Percentiles rank a stretch among this genome's conserved stretches.
Conservation (phyloP, 2,113 vertebrate species). For the Dicentrarchus labrax region DNA sequence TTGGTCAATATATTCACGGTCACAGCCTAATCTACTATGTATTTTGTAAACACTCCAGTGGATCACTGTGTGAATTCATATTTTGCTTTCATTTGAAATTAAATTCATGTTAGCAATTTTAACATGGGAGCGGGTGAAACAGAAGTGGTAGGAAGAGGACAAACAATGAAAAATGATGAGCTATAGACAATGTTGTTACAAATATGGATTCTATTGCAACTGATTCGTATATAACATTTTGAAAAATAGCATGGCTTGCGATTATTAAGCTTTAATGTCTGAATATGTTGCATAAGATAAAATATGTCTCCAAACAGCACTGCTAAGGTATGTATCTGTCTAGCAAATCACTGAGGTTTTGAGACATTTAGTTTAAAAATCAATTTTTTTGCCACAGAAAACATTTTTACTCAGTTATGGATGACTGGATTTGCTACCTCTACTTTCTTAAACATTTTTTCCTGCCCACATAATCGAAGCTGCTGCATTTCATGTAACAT, state of each 20-base stretch:
- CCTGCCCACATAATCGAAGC: background rate
- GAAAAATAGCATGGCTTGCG: background rate
- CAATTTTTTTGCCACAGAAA: background rate
- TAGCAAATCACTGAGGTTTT: background rate
- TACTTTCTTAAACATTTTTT: constrained; percentile 1
- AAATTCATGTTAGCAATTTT: constrained; percentile 1
- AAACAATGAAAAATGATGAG: background rate
- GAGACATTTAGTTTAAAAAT: background rate
- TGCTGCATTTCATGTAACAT: constrained; percentile 45
- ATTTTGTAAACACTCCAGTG: constrained; percentile 35
- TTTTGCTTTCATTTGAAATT: constrained; percentile 7
- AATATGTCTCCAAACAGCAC: background rate
- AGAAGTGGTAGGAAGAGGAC: background rate
- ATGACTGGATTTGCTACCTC: background rate
- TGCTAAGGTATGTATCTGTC: background rate
- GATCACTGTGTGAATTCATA: background rate
- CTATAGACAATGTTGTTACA: background rate
- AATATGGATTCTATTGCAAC: background rate
- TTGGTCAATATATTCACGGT: constrained; percentile 58
- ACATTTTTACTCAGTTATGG: background rate
- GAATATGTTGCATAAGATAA: background rate
- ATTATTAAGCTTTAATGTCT: background rate
- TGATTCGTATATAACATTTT: background rate
- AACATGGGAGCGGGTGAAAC: background rate
- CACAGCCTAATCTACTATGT: constrained; percentile 22